Evolutionary conservation across 2,888 invertebrate species (phyloP).

Genomic region (Mantis religiosa): DNA sequence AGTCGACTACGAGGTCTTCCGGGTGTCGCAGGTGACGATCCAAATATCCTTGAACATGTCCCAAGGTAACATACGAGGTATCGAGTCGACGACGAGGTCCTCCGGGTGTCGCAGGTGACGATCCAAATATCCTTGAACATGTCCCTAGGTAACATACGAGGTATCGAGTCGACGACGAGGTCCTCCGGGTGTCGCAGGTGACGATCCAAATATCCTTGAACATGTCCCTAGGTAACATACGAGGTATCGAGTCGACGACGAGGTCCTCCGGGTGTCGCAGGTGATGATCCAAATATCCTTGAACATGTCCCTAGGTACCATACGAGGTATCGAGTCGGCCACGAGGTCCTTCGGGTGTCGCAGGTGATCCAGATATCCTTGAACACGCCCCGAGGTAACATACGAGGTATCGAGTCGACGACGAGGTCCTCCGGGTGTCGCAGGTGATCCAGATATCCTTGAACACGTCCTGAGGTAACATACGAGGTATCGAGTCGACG

Average conservation of each 20-base stretch:
- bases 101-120: no score
- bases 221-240: constrained; percentile 48
- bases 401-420: constrained; percentile 59
- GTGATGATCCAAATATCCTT: constrained; percentile 55
- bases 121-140: constrained; percentile 61
- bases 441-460: constrained; percentile 59
- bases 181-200: no score
- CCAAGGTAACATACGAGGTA: constrained; percentile 56
- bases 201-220: no score
- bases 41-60: no score
- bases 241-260: constrained; percentile 58
- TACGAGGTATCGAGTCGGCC: no score
- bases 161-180: no score
- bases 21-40: constrained; percentile 36
- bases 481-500: no score
- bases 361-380: no score
- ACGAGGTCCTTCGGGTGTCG: no score
- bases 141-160: constrained; percentile 59
- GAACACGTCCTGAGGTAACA: constrained; percentile 62
- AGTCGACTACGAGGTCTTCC: constrained; percentile 37
- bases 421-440: no score
- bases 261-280: constrained; percentile 61
- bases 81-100: constrained; percentile 57
- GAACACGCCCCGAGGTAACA: constrained; percentile 44
- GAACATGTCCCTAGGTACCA: no score